These are phyloP conservation scores for Pandion haliaetus DNA, from an alignment of 2,113 vertebrate species.

Conservation along the genomic window DNA sequence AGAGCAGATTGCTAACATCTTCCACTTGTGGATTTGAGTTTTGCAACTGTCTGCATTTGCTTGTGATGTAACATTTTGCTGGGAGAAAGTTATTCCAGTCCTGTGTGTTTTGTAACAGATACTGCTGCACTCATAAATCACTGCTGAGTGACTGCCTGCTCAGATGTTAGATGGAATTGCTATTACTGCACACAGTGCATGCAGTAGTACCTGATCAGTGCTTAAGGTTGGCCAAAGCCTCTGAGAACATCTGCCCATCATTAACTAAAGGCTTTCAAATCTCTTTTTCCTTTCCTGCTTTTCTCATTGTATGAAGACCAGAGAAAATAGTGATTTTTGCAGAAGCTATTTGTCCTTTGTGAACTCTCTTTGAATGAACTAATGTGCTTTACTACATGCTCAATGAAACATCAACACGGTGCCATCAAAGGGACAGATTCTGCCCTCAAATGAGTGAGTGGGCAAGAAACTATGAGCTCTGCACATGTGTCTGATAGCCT, in stretches of 20 bases:
- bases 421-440: slow-evolving; percentile 16
- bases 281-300: not conserved
- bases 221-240: not conserved
- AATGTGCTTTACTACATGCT: accelerated
- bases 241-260: not conserved
- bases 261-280: not conserved
- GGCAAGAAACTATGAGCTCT: not conserved
- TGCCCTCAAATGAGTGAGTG: not conserved
- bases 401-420: not conserved
- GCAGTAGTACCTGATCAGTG: not conserved
- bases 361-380: not conserved
- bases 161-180: not conserved
- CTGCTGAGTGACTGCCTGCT: not conserved
- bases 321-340: slow-evolving; percentile 12
- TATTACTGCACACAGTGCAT: not conserved
- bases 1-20: not conserved
- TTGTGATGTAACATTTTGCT: not conserved
- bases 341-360: not conserved
- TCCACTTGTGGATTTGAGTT: not conserved
- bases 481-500: not conserved
- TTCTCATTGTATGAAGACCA: not conserved
- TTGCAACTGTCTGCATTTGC: not conserved
- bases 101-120: not conserved
- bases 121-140: not conserved
- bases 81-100: not conserved